A percentile compares a stretch with the other conserved stretches of the same genome.
Conservation (phyloP, 2,888 invertebrate genomes). For the Oligia strigilis region DNA sequence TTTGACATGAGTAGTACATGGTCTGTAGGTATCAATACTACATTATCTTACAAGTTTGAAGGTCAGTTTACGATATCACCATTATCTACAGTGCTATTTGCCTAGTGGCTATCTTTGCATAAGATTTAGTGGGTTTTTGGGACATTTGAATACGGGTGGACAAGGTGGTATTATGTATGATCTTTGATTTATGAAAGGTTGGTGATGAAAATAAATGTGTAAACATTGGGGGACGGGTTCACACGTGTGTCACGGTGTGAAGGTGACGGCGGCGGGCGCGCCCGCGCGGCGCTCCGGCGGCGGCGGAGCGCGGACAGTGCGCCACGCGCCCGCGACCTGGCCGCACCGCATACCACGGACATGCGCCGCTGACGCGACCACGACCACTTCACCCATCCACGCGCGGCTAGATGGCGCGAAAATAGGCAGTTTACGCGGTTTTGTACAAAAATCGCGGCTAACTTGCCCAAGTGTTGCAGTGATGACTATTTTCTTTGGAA, state of each 20-base stretch:
- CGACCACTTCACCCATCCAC: conserved; percentile 64
- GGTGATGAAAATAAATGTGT: conserved; percentile 73
- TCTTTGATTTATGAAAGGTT: conserved; percentile 64
- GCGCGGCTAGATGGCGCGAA: conserved; percentile 74
- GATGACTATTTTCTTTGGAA: conserved; percentile 74
- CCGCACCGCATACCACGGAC: conserved; percentile 78
- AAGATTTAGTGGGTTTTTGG: conserved; percentile 26
- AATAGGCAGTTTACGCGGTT: conserved; percentile 76
- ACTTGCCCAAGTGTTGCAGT: conserved; percentile 71
- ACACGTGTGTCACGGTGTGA: conserved; percentile 72
- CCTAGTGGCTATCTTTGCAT: conserved; percentile 26
- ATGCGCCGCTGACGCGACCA: conserved; percentile 71
- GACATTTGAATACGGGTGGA: conserved; percentile 10
- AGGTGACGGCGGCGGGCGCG: conserved; percentile 71
- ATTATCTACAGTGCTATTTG: conserved; percentile 45
- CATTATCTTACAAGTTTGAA: conserved; percentile 45
- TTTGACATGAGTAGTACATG: conserved; percentile 43
- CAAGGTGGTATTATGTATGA: conserved; percentile 33
- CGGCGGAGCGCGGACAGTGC: conserved; percentile 78
- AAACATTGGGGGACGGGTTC: conserved; percentile 73
- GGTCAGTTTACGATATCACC: conserved; percentile 56
- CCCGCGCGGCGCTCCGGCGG: conserved; percentile 64
- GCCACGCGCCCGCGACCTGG: conserved; percentile 85
- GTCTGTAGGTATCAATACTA: conserved; percentile 22
- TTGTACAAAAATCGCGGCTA: conserved; percentile 74